Percentiles rank a stretch among this genome's conserved stretches.
phyloP scores from a whole-genome alignment of 2,797 vertebrate genomes.

The Scyliorhinus canicula region DNA sequence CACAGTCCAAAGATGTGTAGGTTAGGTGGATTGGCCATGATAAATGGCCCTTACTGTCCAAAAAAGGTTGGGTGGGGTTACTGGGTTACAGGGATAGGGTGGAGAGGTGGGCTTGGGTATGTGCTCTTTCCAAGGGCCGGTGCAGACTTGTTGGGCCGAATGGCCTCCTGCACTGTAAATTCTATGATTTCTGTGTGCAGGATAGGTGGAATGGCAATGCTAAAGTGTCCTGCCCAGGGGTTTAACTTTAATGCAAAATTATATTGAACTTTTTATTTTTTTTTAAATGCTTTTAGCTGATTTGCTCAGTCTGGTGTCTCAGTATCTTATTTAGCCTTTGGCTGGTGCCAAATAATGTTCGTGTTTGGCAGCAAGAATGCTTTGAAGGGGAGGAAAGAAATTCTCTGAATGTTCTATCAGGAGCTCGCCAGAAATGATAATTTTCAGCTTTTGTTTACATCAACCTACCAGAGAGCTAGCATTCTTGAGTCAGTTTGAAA shows the following conservation, averaged over 20 bases:
- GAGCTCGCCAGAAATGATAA: not conserved
- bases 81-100: too few species aligned
- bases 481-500: not conserved
- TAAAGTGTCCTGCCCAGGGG: too few species aligned
- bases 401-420: not conserved
- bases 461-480: not conserved
- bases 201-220: too few species aligned
- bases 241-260: not conserved
- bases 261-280: not conserved
- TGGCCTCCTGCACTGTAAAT: too few species aligned
- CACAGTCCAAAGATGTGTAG: too few species aligned
- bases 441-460: not conserved
- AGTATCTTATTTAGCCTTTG: not conserved
- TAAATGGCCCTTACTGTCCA: too few species aligned
- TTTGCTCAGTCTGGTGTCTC: not conserved
- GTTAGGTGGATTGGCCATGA: too few species aligned
- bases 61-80: too few species aligned
- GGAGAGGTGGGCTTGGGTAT: too few species aligned
- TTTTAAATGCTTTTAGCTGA: not conserved
- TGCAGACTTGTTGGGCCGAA: too few species aligned
- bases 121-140: too few species aligned
- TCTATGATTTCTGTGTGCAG: too few species aligned
- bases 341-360: not conserved
- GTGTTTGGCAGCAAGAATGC: constrained; percentile 3
- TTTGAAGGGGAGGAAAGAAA: not conserved